Base-by-base conservation (phyloP, 1,140 invertebrate species). In the Tetranychus cinnabarinus region DNA sequence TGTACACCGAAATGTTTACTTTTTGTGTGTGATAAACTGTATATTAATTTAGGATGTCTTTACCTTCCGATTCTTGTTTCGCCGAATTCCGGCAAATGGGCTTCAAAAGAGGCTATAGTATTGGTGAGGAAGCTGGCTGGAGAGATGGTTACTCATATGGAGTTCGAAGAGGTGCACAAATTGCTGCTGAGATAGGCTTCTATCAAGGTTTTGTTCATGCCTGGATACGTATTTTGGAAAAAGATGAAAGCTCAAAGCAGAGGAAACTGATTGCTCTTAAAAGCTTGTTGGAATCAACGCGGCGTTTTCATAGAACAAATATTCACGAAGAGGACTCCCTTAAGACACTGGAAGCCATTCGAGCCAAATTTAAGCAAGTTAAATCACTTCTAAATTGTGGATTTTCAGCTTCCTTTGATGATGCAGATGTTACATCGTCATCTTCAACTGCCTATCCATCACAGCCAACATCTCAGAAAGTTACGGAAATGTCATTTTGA, bases 41-140 rank as follows among this genome's bases (percentile, higher is more conserved):
- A 23, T 23, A 23, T 23, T 23, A 23, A 23, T 23, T 23, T 23
- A 23, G 23, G 23, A 23, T 23, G 23, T 23, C 23, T 23, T 23
- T 23, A 23, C 23, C 23, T 23, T 23, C 23, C 23, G 23, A 23
- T 23, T 23, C 23, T 23, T 23, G 23, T 23, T 23, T 23, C 37
- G 62, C 60, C 55, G 42, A 56, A 34, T 39, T 67, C 59, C 64
- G 67, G 50, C 68, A 69, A 56, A 66, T 67, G 61, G 68, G 68
- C 15, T 69, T 69, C 58, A 68, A 64, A 12, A 59, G 68, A 55
- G 68, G 68, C 48, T 69, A 69, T 60, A 66, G 64, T 55, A 58
- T 69, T 31, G 68, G 68, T 33, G 68, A 69, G 64, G 67, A 69
- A 58, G 67, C 68, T 42, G 68, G 68, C 39, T 69, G 68, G 66